Percentiles rank a stretch among this genome's conserved stretches.
phyloP scores from a whole-genome alignment of 2,797 vertebrate genomes.

The Anomalospiza imberbis region DNA sequence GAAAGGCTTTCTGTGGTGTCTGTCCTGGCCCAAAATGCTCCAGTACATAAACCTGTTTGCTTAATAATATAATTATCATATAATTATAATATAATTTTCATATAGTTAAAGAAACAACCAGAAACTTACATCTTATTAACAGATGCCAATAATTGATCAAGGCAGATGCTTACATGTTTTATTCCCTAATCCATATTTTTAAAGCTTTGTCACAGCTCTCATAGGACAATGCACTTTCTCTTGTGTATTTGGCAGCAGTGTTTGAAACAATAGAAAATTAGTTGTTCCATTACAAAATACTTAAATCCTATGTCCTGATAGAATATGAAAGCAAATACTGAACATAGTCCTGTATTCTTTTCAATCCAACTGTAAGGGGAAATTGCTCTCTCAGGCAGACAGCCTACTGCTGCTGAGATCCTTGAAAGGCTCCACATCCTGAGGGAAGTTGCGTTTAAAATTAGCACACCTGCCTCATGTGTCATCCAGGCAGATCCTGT shows the following conservation, averaged over 20 bases:
- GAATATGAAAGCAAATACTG: background rate
- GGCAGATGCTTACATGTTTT: background rate
- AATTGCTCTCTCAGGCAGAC: background rate
- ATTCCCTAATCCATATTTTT: background rate
- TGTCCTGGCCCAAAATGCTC: background rate
- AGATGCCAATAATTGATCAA: background rate
- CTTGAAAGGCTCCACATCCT: background rate
- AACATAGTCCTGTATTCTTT: background rate
- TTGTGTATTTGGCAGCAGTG: background rate
- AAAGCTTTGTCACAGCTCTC: background rate
- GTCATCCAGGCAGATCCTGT: background rate
- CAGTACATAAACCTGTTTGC: accelerated
- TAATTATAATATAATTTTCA: background rate
- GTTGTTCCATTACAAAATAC: background rate
- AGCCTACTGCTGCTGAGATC: background rate
- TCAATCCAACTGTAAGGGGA: background rate
- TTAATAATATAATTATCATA: background rate
- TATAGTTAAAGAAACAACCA: background rate
- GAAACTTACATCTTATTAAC: background rate
- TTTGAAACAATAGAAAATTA: background rate
- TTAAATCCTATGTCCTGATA: background rate
- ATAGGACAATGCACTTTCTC: background rate
- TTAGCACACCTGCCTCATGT: background rate
- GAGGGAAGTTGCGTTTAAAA: background rate
- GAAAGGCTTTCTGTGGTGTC: background rate